A percentile compares a stretch with the other conserved stretches of the same genome.
Evolutionary conservation across 2,797 vertebrate species (phyloP).

Genomic region (Pangasius mekongensis): DNA sequence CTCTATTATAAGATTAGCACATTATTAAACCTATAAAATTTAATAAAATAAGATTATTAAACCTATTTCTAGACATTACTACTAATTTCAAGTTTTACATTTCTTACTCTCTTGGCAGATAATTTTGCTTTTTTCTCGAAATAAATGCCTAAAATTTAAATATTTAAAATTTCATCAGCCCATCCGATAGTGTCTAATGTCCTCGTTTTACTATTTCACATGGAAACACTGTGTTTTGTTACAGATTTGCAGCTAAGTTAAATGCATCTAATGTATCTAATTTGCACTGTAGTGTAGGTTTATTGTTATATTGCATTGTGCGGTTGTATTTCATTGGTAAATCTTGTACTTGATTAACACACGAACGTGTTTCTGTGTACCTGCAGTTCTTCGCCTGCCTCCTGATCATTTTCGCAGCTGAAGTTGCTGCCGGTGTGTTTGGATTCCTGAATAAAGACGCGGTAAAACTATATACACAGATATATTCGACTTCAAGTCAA

Average conservation of each 20-base stretch:
- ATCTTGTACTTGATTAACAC: neutral
- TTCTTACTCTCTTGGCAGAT: neutral
- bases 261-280: neutral
- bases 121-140: neutral
- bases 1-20: neutral
- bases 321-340: neutral
- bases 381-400: slow-evolving; percentile 93
- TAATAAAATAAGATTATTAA: neutral
- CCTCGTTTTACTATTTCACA: neutral
- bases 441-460: slow-evolving; percentile 92
- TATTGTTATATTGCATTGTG: too few relatives aligned
- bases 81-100: neutral
- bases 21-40: too few relatives aligned
- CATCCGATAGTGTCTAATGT: neutral
- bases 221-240: neutral
- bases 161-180: too few relatives aligned
- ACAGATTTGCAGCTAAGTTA: neutral
- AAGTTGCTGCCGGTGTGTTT: slow-evolving; percentile 93
- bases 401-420: slow-evolving; percentile 94
- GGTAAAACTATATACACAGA: slow-evolving; percentile 66
- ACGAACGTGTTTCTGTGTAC: neutral
- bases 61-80: neutral
- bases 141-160: neutral
- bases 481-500: accelerated
- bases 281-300: neutral